Evolutionary conservation across 2,113 vertebrate genomes (phyloP).

Genomic region (Gobio gobio): DNA sequence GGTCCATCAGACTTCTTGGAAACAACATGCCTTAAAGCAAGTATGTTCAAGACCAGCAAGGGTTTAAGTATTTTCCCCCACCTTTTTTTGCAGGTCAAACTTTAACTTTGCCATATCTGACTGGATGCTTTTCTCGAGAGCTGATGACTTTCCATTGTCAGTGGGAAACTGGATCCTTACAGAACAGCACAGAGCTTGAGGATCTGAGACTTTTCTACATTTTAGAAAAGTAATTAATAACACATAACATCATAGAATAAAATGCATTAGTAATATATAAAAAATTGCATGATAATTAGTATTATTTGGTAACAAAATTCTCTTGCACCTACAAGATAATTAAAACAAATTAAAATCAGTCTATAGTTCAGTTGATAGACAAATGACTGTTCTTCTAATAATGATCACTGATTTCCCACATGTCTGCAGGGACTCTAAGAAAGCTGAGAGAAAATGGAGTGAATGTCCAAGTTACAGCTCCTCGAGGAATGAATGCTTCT

Average conservation of each 20-base stretch:
- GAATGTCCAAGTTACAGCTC: slow-evolving; percentile 91
- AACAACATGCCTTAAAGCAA: neutral
- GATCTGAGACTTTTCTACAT: slow-evolving; percentile 83
- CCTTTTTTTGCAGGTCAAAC: slow-evolving; percentile 20
- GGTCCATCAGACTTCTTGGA: neutral
- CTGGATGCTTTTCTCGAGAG: slow-evolving; percentile 86
- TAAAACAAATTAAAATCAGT: neutral
- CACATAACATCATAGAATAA: neutral
- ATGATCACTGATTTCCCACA: neutral
- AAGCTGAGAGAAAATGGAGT: slow-evolving; percentile 73
- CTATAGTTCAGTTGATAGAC: neutral
- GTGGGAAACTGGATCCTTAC: slow-evolving; percentile 80
- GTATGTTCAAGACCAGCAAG: neutral
- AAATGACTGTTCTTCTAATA: neutral
- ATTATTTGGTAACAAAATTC: neutral
- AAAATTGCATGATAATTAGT: neutral
- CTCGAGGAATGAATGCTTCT: slow-evolving; percentile 87
- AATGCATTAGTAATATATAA: neutral
- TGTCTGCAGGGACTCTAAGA: slow-evolving; percentile 40
- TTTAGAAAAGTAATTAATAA: slow-evolving; percentile 70
- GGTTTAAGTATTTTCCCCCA: neutral
- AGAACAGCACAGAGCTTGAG: slow-evolving; percentile 73
- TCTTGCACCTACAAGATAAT: neutral
- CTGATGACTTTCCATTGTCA: slow-evolving; percentile 90
- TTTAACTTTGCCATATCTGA: slow-evolving; percentile 72